Evolutionary conservation across 2,888 invertebrate genomes (phyloP).

Genomic region (Andrena chrysosceles): DNA sequence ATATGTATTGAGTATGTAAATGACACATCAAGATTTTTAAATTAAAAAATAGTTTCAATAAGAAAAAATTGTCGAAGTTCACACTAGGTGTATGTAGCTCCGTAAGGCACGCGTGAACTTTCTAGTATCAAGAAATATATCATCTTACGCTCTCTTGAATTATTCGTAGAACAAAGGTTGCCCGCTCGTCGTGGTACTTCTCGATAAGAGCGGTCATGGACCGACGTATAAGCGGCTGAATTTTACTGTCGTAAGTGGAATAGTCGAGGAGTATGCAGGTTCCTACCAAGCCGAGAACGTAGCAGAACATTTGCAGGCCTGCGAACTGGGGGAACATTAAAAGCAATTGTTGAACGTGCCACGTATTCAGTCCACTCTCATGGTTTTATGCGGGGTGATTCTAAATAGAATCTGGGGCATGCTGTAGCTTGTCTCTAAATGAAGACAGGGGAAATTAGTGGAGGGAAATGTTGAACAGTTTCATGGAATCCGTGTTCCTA

Average conservation of each 20-base stretch:
- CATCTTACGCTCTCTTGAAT: conserved; percentile 93
- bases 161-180: conserved; percentile 89
- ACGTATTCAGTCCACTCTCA: neutral
- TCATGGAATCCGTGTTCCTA: too few relatives aligned
- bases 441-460: too few relatives aligned
- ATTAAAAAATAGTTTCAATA: too few relatives aligned
- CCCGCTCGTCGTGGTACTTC: conserved; percentile 90
- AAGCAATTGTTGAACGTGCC: neutral
- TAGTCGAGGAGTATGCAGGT: conserved; percentile 92
- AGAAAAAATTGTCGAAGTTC: too few relatives aligned
- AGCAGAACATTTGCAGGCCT: conserved; percentile 90
- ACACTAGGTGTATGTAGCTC: too few relatives aligned
- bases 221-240: conserved; percentile 91
- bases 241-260: conserved; percentile 92
- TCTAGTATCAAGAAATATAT: neutral
- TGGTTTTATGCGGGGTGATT: neutral
- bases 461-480: too few relatives aligned
- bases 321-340: conserved; percentile 87
- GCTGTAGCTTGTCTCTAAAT: too few relatives aligned
- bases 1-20: too few relatives aligned
- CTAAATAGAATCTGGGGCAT: too few relatives aligned
- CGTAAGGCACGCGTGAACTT: too few relatives aligned
- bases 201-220: conserved; percentile 91
- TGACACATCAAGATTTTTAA: too few relatives aligned
- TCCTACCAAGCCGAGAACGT: conserved; percentile 90